phyloP scores from a whole-genome alignment of 2,113 vertebrate genomes.

The Anguilla japonica region DNA sequence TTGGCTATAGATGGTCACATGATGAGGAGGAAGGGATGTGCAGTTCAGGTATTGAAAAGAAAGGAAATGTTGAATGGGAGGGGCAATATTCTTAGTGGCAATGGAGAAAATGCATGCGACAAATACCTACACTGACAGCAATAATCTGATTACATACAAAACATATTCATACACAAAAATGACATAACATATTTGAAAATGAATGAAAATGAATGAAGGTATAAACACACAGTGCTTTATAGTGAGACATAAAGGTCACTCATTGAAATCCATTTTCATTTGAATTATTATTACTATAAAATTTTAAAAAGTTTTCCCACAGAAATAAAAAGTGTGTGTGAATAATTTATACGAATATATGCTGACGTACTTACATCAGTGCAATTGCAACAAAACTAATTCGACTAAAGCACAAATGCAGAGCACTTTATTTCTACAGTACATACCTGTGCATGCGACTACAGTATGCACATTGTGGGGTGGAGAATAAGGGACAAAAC shows the following conservation, averaged over 20 bases:
- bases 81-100: not conserved
- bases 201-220: not conserved
- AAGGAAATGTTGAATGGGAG: not conserved
- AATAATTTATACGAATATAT: not conserved
- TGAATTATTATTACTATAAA: not conserved
- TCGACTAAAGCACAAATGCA: not conserved
- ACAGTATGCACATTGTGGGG: slow-evolving; percentile 26
- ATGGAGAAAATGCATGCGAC: not conserved
- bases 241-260: not conserved
- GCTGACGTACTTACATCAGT: not conserved
- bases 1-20: no score
- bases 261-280: not conserved
- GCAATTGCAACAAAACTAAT: not conserved
- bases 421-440: not conserved
- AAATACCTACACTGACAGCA: not conserved
- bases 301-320: not conserved
- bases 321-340: not conserved
- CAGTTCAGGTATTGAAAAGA: not conserved
- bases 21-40: not conserved
- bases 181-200: not conserved
- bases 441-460: slow-evolving; percentile 68
- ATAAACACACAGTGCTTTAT: not conserved
- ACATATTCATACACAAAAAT: not conserved
- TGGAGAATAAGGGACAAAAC: slow-evolving; percentile 45
- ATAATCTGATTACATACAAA: not conserved